A percentile compares a stretch with the other conserved stretches of the same genome.
phyloP scores from a whole-genome alignment of 2,113 vertebrate species.

The Onychorhynchus coronatus region DNA sequence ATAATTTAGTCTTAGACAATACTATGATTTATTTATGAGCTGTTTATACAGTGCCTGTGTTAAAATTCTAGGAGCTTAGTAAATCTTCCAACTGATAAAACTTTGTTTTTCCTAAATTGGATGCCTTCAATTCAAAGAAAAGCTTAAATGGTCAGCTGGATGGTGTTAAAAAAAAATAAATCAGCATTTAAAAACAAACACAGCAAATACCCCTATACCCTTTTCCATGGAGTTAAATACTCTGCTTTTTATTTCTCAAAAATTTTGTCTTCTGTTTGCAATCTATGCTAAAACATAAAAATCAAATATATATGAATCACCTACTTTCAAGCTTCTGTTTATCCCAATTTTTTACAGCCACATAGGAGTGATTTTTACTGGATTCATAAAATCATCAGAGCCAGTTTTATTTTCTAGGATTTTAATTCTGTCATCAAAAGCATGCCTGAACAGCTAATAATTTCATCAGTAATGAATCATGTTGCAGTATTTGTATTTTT shows the following conservation, averaged over 20 bases:
- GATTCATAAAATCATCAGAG: background rate
- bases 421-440: background rate
- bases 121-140: background rate
- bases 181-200: background rate
- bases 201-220: rapidly evolving
- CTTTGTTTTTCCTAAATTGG: background rate
- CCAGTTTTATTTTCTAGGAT: background rate
- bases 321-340: background rate
- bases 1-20: background rate
- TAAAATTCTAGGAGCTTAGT: background rate
- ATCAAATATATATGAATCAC: background rate
- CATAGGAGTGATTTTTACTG: background rate
- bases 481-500: background rate
- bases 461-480: background rate
- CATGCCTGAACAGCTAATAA: background rate
- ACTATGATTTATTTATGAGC: background rate
- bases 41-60: background rate
- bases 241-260: background rate
- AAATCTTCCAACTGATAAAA: background rate
- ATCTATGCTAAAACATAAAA: background rate
- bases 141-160: background rate
- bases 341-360: background rate
- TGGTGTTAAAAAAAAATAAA: background rate
- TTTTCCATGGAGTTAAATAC: background rate
- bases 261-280: background rate